phyloP scores from a whole-genome alignment of 2,797 vertebrate genomes.

The Ibycter americanus region DNA sequence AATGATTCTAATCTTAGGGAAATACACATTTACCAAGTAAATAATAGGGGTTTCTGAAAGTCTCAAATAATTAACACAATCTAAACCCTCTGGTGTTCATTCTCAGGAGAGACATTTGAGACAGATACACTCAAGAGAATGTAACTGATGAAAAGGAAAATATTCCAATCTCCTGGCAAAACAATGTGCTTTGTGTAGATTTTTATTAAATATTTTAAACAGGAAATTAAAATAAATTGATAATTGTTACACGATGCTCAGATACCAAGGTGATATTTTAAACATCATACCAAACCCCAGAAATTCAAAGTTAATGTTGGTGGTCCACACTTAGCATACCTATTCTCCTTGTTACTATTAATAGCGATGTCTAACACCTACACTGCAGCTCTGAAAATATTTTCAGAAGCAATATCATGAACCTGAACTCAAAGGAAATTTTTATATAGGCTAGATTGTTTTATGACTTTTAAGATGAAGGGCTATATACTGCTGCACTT shows the following conservation, averaged over 20 bases:
- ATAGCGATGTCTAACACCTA: not conserved
- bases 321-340: not conserved
- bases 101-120: constrained; percentile 56
- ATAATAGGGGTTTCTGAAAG: constrained; percentile 47
- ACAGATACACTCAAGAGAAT: constrained; percentile 57
- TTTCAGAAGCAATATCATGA: not conserved
- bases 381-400: not conserved
- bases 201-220: not conserved
- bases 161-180: constrained; percentile 41
- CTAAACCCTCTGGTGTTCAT: constrained; percentile 59
- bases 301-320: not conserved
- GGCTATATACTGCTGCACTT: not conserved
- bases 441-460: not conserved
- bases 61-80: constrained; percentile 61
- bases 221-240: not conserved
- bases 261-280: not conserved
- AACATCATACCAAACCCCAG: not conserved
- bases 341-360: not conserved
- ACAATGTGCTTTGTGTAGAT: constrained; percentile 54
- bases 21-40: constrained; percentile 62
- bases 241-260: not conserved
- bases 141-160: constrained; percentile 42
- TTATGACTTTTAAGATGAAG: not conserved
- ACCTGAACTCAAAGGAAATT: constrained; percentile 3
- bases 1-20: constrained; percentile 32